Evolutionary conservation across 1,140 invertebrate species (phyloP).

Genomic region (Cheumatopsyche charites): DNA sequence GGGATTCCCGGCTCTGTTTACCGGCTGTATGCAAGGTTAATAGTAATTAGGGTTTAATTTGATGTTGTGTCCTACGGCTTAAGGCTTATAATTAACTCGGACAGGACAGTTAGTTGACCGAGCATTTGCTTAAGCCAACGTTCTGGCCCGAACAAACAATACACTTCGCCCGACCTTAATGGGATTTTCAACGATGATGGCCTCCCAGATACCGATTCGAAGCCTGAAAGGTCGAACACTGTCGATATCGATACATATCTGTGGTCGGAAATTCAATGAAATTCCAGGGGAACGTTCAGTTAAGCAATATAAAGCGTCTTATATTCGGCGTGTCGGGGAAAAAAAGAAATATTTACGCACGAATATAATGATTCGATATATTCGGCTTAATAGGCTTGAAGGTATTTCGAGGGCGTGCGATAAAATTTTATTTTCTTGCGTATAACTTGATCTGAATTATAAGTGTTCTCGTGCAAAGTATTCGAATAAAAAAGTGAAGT

Average conservation of each 20-base stretch:
- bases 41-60: conserved; percentile 21
- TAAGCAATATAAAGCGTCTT: too few relatives aligned
- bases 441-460: not conserved
- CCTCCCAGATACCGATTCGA: not conserved
- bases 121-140: conserved; percentile 5
- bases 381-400: too few relatives aligned
- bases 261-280: too few relatives aligned
- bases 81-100: conserved; percentile 14
- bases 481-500: conserved; percentile 4
- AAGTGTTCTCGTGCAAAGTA: conserved; percentile 18
- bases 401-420: too few relatives aligned
- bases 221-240: too few relatives aligned
- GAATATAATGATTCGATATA: too few relatives aligned
- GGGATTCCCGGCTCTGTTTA: not conserved
- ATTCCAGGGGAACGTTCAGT: too few relatives aligned
- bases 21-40: not conserved
- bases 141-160: not conserved
- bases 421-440: too few relatives aligned
- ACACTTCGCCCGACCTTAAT: not conserved
- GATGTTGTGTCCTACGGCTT: conserved; percentile 14
- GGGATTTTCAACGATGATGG: not conserved
- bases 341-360: too few relatives aligned
- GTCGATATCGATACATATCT: too few relatives aligned
- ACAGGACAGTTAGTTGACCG: conserved; percentile 12
- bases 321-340: too few relatives aligned